phyloP scores from a whole-genome alignment of 2,113 vertebrate species.

The Chauna torquata region DNA sequence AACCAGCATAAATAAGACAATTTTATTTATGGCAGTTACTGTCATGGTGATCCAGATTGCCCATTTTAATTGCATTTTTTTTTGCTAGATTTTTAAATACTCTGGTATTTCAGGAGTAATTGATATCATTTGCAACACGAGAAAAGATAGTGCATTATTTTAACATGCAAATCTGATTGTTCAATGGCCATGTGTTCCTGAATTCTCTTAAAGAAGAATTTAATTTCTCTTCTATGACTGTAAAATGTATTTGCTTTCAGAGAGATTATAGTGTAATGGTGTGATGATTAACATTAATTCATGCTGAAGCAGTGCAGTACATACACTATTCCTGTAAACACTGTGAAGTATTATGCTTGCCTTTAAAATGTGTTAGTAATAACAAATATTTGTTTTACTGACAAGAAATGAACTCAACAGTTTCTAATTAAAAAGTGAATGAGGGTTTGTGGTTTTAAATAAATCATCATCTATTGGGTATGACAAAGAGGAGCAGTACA shows the following conservation, averaged over 20 bases:
- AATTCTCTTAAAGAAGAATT: constrained; percentile 9
- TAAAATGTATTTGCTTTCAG: constrained; percentile 22
- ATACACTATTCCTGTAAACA: neutral
- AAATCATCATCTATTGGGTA: constrained; percentile 1
- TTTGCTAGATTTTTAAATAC: neutral
- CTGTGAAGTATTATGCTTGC: neutral
- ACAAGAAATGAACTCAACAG: constrained; percentile 26
- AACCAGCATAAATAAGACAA: neutral
- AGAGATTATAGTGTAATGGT: neutral
- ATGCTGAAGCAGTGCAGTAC: neutral
- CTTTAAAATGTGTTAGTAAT: constrained; percentile 45
- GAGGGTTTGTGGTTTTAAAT: constrained; percentile 34
- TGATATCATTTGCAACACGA: neutral
- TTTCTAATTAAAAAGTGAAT: constrained; percentile 63
- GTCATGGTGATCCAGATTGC: rapidly evolving
- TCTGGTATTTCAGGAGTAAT: neutral
- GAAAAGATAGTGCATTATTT: neutral
- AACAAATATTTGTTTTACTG: constrained; percentile 65
- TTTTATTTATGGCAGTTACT: neutral
- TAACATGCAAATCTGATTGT: neutral
- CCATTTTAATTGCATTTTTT: neutral
- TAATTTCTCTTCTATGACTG: neutral
- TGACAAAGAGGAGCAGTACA: neutral
- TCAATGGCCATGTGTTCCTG: neutral
- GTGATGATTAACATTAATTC: constrained; percentile 2